Base-by-base conservation (phyloP, 2,797 vertebrate species). In the Melanotaenia trifasciata region DNA sequence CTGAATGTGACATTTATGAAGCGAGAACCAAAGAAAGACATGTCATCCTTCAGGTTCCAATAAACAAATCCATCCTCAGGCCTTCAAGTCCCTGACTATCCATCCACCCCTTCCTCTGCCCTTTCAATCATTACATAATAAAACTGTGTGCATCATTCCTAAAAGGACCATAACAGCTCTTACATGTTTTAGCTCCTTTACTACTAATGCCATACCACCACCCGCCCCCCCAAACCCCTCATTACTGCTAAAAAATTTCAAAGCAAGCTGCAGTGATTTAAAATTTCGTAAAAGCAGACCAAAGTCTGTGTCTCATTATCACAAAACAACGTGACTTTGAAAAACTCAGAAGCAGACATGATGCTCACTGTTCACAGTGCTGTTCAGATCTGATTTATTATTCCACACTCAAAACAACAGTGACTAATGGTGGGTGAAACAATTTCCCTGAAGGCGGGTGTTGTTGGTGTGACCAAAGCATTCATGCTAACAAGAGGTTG, bases 1-100 rank as follows among this genome's bases (percentile, higher is more conserved):
- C 74, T 70, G 47, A 83, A 75, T 20, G 81, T 79, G 90, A 94
- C 92, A 93, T 93, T 94, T 93, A 94, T 11, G 83, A 92, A 91
- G 86, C 83, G 85, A 88, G 77, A 92, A 71, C 71, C 51, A 86
- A 93, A 87, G 90, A 70, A 90, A 93, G 90, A 87, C 91, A 93
- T 86, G 82, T 88, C 78, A 36, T 85, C 77, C 84, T 79, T 40
- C 72, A 68, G 70, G 76, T 73, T 87, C 84, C 22, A 26, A 53
- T 78, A 74, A 87, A 90, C 80, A 87, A 87, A 83, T 83, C 69
- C 58, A 64, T 58, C 63, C 45, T 56, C 66, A 54, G 47, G 67
- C 30, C 64, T 75, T 73, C 58, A 61, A 5, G 54, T 69, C 50
- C 64, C 18, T 1, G 16, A 76, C 58, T 56, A 60, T 71, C 76